These are phyloP conservation scores for Nowickia ferox DNA, from an alignment of 2,888 invertebrate species.

Conservation along the genomic window DNA sequence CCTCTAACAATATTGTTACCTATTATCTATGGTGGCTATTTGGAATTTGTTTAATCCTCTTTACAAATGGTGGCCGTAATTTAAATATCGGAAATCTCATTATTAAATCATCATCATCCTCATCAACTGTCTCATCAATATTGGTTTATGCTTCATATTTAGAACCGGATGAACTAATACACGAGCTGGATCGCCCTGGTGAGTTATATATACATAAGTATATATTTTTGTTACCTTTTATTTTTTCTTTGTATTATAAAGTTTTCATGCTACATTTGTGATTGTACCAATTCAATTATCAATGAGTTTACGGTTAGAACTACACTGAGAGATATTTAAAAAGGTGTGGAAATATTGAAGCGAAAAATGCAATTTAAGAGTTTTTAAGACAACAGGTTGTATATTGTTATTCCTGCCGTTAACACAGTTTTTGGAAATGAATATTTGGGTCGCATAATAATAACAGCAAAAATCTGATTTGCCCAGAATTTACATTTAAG, in stretches of 20 bases:
- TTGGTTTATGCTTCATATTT: constrained; percentile 79
- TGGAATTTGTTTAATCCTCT: constrained; percentile 78
- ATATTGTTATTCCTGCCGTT: no score
- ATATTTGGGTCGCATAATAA: no score
- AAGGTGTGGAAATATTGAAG: neutral
- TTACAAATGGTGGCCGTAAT: constrained; percentile 76
- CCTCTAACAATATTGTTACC: constrained; percentile 73
- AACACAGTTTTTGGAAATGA: no score
- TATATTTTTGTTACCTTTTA: neutral
- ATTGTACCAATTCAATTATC: neutral
- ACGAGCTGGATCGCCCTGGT: constrained; percentile 83
- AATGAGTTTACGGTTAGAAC: neutral
- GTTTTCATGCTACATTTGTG: constrained; percentile 3
- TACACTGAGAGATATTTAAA: neutral
- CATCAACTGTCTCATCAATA: constrained; percentile 73
- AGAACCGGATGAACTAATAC: constrained; percentile 83
- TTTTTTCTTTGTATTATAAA: neutral
- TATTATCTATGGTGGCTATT: constrained; percentile 79
- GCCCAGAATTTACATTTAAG: no score
- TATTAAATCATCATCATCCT: constrained; percentile 69
- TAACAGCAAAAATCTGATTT: no score
- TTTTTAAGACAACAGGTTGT: no score
- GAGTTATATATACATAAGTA: constrained; percentile 70
- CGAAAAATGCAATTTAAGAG: no score
- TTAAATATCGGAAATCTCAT: constrained; percentile 71